Evolutionary conservation across 2,113 vertebrate genomes (phyloP), one percentile per base, ranked within the genome.

Genomic region (Phyllostomus discolor): DNA sequence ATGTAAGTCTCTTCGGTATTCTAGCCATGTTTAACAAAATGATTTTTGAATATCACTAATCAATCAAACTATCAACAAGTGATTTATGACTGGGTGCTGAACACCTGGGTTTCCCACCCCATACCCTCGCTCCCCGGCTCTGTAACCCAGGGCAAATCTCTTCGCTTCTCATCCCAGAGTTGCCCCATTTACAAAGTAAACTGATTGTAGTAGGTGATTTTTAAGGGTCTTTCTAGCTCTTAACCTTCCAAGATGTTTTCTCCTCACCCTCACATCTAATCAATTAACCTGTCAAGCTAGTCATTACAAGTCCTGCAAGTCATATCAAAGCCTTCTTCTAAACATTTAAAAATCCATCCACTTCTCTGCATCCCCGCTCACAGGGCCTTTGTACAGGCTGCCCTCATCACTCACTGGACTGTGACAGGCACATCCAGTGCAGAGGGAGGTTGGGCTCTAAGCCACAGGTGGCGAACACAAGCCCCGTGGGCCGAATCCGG

Each of bases 21-120:
- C 26, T 38, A 86, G 66, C 41, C 70, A 69, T 59, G 89, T 91
- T 94, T 81, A 88, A 84, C 28, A 96, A 94, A 88, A 67, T 64
- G 17, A 48, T 54, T 69, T 95, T 94, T n/a, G 16, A 79, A 62
- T 66, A 76, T 50, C 43, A 67, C 78, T 66, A 31, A 67, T 69
- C 70, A 78, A 26, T 67, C 67, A 66, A 69, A 91, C 80, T 50
- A 54, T 28, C 82, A 66, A 50, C 73, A 64, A 67, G 70, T 78
- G 89, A 81, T 28, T 78, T 88, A 64, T 72, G 59, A 46, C 35
- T 38, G 41, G 33, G n/a, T 73, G 48, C 31, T 14, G 26, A 83
- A 50, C 26, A 22, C 33, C 73, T 26, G 31, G 16, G 54, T 22
- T 78, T 46, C 75, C 52, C 75, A 43, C 19, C 41, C 38, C n/a